Conservation (phyloP, 1,140 invertebrate species). For the Antheraea pernyi region DNA sequence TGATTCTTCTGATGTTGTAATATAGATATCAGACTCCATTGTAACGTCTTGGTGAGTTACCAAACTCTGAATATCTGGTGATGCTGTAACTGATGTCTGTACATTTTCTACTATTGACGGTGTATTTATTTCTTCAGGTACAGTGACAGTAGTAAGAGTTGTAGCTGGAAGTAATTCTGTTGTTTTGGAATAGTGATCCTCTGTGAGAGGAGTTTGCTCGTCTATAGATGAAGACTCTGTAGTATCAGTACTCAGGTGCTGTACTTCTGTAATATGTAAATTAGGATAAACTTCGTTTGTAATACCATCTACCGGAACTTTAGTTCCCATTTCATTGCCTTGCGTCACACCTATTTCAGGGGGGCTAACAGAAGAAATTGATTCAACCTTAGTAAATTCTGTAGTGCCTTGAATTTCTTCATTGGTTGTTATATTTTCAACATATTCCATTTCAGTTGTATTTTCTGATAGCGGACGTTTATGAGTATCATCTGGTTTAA, state of each 20-base stretch:
- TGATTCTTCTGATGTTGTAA: background rate
- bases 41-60: background rate
- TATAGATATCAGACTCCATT: background rate
- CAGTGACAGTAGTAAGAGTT: conserved; percentile 1
- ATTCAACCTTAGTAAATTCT: conserved; percentile 6
- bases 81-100: background rate
- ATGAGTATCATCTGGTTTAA: too few species aligned
- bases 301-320: background rate
- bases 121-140: conserved; percentile 11
- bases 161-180: conserved; percentile 11
- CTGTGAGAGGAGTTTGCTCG: background rate
- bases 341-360: background rate
- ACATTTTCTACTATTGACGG: background rate
- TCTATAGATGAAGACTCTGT: conserved; percentile 9
- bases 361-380: background rate
- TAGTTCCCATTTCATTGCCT: conserved; percentile 5
- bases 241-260: conserved; percentile 11
- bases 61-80: background rate
- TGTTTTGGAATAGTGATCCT: background rate
- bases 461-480: background rate
- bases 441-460: background rate
- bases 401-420: background rate
- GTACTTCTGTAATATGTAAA: conserved; percentile 13
- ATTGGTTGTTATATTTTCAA: background rate
- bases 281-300: too few species aligned